Evolutionary conservation across 2,797 vertebrate species (phyloP).

Genomic region (Crocidura indochinensis): DNA sequence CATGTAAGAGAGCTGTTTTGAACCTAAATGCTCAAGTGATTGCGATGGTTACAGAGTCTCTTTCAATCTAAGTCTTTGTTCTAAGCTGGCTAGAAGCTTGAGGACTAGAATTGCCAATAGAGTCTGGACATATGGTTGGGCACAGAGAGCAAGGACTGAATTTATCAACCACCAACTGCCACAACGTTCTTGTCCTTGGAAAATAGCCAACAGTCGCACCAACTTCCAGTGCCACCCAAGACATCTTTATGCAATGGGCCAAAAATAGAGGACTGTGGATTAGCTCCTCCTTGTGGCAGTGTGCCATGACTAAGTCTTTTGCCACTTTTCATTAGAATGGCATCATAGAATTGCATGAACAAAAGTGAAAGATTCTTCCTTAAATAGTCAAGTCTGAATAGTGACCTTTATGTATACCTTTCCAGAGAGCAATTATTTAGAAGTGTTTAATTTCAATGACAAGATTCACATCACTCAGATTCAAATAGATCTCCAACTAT

Average conservation of each 20-base stretch:
- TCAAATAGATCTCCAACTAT: constrained; percentile 8
- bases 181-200: constrained; percentile 70
- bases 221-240: constrained; percentile 73
- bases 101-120: constrained; percentile 51
- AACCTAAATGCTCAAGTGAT: constrained; percentile 77
- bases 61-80: constrained; percentile 83
- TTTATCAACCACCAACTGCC: constrained; percentile 84
- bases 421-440: neutral
- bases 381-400: neutral
- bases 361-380: neutral
- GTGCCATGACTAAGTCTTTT: constrained; percentile 2
- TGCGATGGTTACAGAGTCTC: constrained; percentile 64
- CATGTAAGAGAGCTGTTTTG: constrained; percentile 74
- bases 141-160: constrained; percentile 71
- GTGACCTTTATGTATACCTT: neutral
- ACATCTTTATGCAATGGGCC: constrained; percentile 57
- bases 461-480: constrained; percentile 15
- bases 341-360: neutral
- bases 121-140: constrained; percentile 78
- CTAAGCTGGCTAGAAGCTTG: constrained; percentile 69
- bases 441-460: constrained; percentile 31
- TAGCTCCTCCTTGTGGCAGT: constrained; percentile 75
- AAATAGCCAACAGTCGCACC: constrained; percentile 69
- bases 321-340: constrained; percentile 25
- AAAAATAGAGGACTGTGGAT: constrained; percentile 48